Conservation (phyloP, 2,113 vertebrate genomes). For the Muntiacus reevesi region DNA sequence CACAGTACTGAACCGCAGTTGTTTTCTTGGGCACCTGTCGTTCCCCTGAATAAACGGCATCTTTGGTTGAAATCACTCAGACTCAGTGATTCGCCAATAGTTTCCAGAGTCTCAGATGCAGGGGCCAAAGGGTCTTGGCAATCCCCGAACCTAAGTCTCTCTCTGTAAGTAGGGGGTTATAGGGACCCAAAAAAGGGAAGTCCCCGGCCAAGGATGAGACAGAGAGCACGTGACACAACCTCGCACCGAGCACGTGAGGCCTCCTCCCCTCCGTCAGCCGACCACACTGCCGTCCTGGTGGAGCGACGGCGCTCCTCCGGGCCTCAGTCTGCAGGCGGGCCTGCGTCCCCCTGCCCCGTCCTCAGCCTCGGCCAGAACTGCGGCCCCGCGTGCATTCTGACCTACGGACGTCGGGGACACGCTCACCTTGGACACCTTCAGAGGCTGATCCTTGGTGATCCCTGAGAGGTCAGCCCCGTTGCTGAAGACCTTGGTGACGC, state of each 20-base stretch:
- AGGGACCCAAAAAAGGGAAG: background rate
- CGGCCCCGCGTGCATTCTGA: rapidly evolving
- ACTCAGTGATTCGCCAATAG: background rate
- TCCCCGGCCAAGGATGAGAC: background rate
- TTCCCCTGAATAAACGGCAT: background rate
- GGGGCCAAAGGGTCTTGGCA: background rate
- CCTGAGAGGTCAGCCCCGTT: slow-evolving; percentile 84
- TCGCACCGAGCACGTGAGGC: rapidly evolving
- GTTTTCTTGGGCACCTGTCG: background rate
- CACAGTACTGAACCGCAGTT: rapidly evolving
- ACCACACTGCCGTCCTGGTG: background rate
- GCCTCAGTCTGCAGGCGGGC: background rate
- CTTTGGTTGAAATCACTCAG: background rate
- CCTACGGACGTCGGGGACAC: rapidly evolving
- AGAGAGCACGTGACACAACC: background rate
- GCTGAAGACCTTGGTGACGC: slow-evolving; percentile 85
- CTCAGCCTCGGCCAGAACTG: rapidly evolving
- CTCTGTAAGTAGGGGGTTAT: background rate
- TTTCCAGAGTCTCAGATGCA: background rate
- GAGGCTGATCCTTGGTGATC: slow-evolving; percentile 52
- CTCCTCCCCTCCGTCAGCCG: background rate
- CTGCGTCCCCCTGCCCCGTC: background rate
- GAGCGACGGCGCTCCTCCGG: background rate
- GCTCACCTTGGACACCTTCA: slow-evolving; percentile 84
- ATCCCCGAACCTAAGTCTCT: background rate